These are phyloP conservation scores for Dipodomys merriami DNA, from an alignment of 2,113 vertebrate species.

Conservation along the genomic window DNA sequence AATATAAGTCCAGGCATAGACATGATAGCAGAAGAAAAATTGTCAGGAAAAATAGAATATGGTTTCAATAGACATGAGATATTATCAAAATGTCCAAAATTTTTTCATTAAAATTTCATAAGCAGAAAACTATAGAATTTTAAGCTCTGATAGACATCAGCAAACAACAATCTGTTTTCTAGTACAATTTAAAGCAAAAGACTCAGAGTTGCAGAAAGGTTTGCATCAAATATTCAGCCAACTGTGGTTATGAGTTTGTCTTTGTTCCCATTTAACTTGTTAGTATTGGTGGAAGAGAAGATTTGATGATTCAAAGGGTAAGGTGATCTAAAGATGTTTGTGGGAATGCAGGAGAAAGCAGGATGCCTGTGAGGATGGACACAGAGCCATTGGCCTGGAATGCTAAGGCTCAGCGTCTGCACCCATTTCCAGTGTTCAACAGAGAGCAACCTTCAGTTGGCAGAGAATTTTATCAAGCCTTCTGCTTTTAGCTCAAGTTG, in stretches of 20 bases:
- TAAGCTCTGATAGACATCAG: not conserved
- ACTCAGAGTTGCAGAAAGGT: slow-evolving; percentile 56
- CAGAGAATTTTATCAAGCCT: slow-evolving; percentile 76
- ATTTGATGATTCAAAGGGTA: slow-evolving; percentile 57
- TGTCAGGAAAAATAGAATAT: not conserved
- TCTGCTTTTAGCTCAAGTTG: slow-evolving; percentile 68
- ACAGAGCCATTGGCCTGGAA: not conserved
- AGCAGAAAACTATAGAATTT: not conserved
- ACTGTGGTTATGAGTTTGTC: slow-evolving; percentile 20
- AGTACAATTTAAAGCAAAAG: slow-evolving; percentile 71
- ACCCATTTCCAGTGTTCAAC: slow-evolving; percentile 56
- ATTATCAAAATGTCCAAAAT: not conserved
- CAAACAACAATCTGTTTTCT: slow-evolving; percentile 30
- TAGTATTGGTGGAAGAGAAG: slow-evolving; percentile 21
- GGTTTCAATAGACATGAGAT: not conserved
- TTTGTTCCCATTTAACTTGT: slow-evolving; percentile 13
- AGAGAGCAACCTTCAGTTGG: slow-evolving; percentile 83
- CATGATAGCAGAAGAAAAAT: not conserved
- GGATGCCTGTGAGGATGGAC: not conserved
- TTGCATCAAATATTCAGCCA: not conserved
- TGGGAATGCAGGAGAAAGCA: slow-evolving; percentile 49
- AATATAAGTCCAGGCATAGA: not conserved
- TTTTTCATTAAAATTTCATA: not conserved
- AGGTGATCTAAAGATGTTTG: slow-evolving; percentile 50
- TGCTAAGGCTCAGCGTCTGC: not conserved